phyloP scores from a whole-genome alignment of 2,797 vertebrate genomes.

The Falco peregrinus region DNA sequence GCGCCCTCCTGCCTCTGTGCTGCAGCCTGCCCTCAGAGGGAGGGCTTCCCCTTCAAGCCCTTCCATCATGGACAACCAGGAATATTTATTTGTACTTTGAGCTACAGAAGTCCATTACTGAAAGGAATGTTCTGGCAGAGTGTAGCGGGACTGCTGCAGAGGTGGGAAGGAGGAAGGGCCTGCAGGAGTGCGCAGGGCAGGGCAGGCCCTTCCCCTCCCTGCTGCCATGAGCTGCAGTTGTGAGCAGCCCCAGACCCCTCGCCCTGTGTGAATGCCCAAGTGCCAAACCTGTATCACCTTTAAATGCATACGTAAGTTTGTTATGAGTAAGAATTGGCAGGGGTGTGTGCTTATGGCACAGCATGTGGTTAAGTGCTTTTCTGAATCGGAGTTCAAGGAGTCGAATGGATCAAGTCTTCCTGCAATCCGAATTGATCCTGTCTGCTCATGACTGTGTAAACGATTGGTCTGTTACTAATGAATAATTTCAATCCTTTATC shows the following conservation, averaged over 20 bases:
- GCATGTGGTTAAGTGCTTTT: neutral
- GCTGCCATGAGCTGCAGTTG: neutral
- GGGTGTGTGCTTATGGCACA: neutral
- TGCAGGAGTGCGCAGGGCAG: neutral
- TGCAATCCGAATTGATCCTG: neutral
- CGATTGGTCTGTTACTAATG: neutral
- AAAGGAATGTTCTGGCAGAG: neutral
- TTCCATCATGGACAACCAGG: neutral
- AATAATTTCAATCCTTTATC: neutral
- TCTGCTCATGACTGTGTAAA: neutral
- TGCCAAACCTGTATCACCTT: neutral
- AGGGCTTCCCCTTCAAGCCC: neutral
- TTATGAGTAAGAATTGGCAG: neutral
- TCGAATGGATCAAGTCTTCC: neutral
- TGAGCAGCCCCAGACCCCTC: neutral
- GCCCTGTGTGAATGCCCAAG: neutral
- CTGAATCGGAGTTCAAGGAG: neutral
- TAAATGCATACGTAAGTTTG: fast-evolving
- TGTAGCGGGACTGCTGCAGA: neutral
- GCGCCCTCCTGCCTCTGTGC: neutral
- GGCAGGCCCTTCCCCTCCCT: neutral
- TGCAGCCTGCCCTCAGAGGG: neutral
- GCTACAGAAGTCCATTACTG: neutral
- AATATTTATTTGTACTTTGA: neutral
- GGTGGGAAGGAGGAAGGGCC: neutral